Base-by-base conservation (phyloP, 2,113 vertebrate genomes). In the Antennarius striatus region DNA sequence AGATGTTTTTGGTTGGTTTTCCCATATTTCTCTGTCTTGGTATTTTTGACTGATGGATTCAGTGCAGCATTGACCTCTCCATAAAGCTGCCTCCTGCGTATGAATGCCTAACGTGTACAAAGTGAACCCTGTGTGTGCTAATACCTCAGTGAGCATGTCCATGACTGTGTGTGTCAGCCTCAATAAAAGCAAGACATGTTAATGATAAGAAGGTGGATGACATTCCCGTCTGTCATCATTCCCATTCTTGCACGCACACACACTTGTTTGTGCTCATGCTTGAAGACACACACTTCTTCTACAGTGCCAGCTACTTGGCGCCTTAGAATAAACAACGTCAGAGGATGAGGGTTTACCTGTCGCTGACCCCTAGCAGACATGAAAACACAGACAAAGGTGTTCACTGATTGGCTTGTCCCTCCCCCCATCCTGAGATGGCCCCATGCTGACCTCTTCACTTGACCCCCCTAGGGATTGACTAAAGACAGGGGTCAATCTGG, bases 221-320 rank as follows among this genome's bases (percentile, higher is more conserved):
- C 89, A 90, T 91, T 91, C 90, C 83, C 56, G 73, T 88, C 89
- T 83, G 77, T 88, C 87, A 86, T 84, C 82, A 59, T 88, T 86
- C 83, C 59, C 83, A 76, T 68, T 74, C 46, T 28, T 63, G 56
- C 55, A 17, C 22, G 63, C 56, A 55, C 68, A 78, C 64, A 71
- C 62, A 62, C 57, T 60, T 36, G 59, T 54, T 30, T 42, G 16
- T 14, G 39, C 56, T 43, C 55, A 17, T 53, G 59, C 71, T 76
- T 71, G 54, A 63, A 81, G 28, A 60, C 57, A 57, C 58, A 69
- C 64, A 57, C 48, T 70, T 48, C 51, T 57, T 51, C 73, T 22
- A 36, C 42, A 22, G 68, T 73, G 68, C 80, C 75, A 66, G 60
- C 28, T 46, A 79, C 56, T 22, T 51, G 88, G 86, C 69, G 71